Conservation (phyloP, 2,797 vertebrate species). For the Syndactyla subalaris region DNA sequence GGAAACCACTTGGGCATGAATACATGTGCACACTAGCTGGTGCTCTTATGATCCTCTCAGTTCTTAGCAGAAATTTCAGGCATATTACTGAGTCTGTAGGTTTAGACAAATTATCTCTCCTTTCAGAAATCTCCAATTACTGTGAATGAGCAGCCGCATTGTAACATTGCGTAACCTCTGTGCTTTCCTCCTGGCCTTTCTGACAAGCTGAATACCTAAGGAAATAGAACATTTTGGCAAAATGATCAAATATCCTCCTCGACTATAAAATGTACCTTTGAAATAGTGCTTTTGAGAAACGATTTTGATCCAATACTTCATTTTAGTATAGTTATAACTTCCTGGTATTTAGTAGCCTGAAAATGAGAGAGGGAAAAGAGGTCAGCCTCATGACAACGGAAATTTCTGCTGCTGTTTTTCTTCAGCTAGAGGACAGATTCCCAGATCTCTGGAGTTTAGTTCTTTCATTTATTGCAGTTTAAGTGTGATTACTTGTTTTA, state of each 20-base stretch:
- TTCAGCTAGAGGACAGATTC: conserved; percentile 11
- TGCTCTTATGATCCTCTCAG: neutral
- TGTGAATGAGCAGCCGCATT: neutral
- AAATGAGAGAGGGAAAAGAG: conserved; percentile 40
- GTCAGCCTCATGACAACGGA: conserved; percentile 38
- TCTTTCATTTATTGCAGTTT: conserved; percentile 51
- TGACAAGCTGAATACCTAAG: conserved; percentile 40
- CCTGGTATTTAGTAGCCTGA: conserved; percentile 55
- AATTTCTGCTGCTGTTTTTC: conserved; percentile 36
- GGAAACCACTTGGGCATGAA: neutral
- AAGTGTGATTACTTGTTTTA: conserved; percentile 28
- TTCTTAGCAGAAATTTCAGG: neutral
- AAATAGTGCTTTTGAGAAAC: neutral
- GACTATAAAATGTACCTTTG: neutral
- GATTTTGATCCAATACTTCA: conserved; percentile 48
- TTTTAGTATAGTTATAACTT: conserved; percentile 42
- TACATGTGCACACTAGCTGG: neutral
- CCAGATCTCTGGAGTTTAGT: conserved; percentile 20
- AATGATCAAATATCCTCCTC: conserved; percentile 40
- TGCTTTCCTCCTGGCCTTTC: conserved; percentile 15
- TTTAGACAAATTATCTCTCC: conserved; percentile 31
- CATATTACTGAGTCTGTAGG: neutral
- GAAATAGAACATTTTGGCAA: conserved; percentile 34
- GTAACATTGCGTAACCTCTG: conserved; percentile 18
- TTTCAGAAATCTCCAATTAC: conserved; percentile 51